Evolutionary conservation across 1,140 invertebrate species (phyloP).

Genomic region (Cepaea nemoralis): DNA sequence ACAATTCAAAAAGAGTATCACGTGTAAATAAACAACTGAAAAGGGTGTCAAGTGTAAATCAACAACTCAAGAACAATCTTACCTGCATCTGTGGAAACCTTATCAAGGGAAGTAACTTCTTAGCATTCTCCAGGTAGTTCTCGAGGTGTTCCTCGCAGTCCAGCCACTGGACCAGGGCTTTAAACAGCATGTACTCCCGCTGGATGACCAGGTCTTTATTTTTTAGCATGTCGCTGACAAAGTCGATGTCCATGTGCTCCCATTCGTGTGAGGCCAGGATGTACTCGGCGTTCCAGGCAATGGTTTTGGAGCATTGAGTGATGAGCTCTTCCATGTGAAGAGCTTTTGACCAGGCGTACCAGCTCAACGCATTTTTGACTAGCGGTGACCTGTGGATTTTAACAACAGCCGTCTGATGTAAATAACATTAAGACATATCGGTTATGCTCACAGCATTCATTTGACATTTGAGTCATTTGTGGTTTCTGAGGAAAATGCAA

Average conservation of each 20-base stretch:
- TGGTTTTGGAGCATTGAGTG: conserved; percentile 67
- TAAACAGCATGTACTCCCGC: conserved; percentile 64
- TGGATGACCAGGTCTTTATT: conserved; percentile 65
- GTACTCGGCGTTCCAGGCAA: conserved; percentile 69
- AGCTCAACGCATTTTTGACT: conserved; percentile 67
- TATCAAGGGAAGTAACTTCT: conserved; percentile 65
- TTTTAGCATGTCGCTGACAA: conserved; percentile 64
- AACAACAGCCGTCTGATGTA: no score
- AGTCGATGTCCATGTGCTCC: conserved; percentile 69
- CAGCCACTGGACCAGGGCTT: conserved; percentile 62
- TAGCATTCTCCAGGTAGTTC: conserved; percentile 53
- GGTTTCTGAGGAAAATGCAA: no score
- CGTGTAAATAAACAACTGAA: no score
- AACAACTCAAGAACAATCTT: no score
- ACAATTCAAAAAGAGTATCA: no score
- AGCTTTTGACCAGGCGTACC: conserved; percentile 71
- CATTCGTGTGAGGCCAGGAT: conserved; percentile 64
- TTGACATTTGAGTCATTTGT: no score
- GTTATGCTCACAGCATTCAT: no score
- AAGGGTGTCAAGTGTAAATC: no score
- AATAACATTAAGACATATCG: no score
- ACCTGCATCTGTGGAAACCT: conserved; percentile 71
- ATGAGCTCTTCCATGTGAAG: conserved; percentile 63
- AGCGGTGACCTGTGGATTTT: conserved; percentile 57
- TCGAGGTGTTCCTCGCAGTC: conserved; percentile 50